phyloP scores from a whole-genome alignment of 2,888 invertebrate species.

The Venusia cambrica region DNA sequence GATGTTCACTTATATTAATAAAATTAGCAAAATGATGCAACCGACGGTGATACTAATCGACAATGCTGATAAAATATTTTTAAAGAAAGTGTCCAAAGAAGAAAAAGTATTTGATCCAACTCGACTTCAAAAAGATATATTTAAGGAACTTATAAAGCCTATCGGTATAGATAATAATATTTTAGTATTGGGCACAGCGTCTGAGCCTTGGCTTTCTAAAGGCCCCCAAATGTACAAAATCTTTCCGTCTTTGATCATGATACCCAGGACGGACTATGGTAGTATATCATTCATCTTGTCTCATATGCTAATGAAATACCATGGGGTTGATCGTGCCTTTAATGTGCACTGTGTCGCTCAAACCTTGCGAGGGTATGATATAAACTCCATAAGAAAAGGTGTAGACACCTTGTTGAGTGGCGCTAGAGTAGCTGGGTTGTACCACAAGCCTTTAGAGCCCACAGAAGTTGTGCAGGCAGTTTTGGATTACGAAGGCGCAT shows the following conservation, averaged over 20 bases:
- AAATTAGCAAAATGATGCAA: conserved; percentile 84
- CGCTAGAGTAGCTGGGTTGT: conserved; percentile 73
- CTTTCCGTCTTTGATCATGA: conserved; percentile 79
- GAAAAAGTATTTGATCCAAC: conserved; percentile 85
- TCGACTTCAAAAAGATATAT: conserved; percentile 84
- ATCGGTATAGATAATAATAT: conserved; percentile 84
- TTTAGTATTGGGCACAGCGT: conserved; percentile 84
- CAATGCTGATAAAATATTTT: conserved; percentile 85
- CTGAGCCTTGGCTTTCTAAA: conserved; percentile 84
- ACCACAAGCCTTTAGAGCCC: conserved; percentile 72
- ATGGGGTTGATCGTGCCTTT: conserved; percentile 80
- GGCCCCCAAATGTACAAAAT: conserved; percentile 69
- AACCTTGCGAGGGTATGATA: conserved; percentile 75
- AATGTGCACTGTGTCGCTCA: conserved; percentile 81
- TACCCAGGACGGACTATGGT: conserved; percentile 82
- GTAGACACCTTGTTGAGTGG: conserved; percentile 67
- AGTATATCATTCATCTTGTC: conserved; percentile 79
- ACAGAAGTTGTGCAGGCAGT: conserved; percentile 74
- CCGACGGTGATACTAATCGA: conserved; percentile 88
- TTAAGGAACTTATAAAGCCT: conserved; percentile 85
- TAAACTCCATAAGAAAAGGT: conserved; percentile 67
- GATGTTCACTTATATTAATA: conserved; percentile 84
- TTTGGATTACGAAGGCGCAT: conserved; percentile 46
- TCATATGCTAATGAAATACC: conserved; percentile 80
- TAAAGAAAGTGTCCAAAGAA: conserved; percentile 83